Evolutionary conservation across 1,140 invertebrate genomes (phyloP).

Genomic region (Trichomalopsis sarcophagae): DNA sequence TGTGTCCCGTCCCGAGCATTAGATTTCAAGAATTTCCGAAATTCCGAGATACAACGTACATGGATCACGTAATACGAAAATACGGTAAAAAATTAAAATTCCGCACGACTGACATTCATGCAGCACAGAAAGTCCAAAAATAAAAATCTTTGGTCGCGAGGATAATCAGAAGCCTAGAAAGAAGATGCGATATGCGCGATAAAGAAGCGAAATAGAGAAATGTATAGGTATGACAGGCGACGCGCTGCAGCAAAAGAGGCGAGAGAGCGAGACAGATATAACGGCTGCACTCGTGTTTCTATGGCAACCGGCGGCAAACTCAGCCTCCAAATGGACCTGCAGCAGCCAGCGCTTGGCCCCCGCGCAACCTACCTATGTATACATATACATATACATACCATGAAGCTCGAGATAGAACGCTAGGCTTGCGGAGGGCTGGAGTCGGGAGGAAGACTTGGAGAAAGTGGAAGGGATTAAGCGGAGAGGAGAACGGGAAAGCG

Average conservation of each 20-base stretch:
- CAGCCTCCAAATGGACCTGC: slow-evolving; percentile 42
- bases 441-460: slow-evolving; percentile 15
- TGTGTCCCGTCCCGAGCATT: too few species aligned
- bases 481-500: neutral
- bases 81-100: neutral
- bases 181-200: slow-evolving; percentile 33
- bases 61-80: neutral
- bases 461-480: slow-evolving; percentile 42
- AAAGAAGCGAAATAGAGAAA: slow-evolving; percentile 41
- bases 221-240: neutral
- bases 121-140: neutral
- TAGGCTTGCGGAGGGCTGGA: neutral
- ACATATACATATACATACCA: neutral
- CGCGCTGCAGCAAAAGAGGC: neutral
- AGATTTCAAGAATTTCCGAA: neutral
- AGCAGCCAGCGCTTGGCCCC: neutral
- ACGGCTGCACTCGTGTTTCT: slow-evolving; percentile 12
- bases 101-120: neutral
- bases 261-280: neutral
- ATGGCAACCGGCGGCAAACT: slow-evolving; percentile 36
- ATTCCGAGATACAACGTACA: neutral
- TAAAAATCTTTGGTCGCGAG: neutral
- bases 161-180: neutral
- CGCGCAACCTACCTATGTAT: neutral
- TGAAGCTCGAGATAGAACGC: neutral